A percentile compares a stretch with the other conserved stretches of the same genome.
These are phyloP conservation scores for Patiria pectinifera DNA, from an alignment of 53 echinoderm and acorn worm genomes.

Conservation along the genomic window DNA sequence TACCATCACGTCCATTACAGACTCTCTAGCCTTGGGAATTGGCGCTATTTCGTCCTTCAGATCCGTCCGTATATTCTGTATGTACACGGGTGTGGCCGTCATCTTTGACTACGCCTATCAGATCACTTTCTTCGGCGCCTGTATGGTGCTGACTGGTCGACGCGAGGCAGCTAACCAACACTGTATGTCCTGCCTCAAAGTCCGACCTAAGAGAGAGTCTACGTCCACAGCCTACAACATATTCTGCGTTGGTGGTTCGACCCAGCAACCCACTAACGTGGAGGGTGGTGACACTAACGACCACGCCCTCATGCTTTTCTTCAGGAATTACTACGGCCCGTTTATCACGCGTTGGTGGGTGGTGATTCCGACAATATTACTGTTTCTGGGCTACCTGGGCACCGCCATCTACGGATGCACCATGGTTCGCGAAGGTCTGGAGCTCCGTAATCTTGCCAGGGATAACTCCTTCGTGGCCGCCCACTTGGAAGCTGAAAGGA, in stretches of 20 bases:
- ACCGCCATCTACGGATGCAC: slow-evolving; percentile 63
- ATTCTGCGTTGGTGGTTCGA: slow-evolving; percentile 43
- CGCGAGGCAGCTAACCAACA: slow-evolving; percentile 66
- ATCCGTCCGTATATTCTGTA: slow-evolving; percentile 74
- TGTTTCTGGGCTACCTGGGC: slow-evolving; percentile 55
- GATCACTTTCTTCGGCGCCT: slow-evolving; percentile 82
- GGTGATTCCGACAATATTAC: slow-evolving; percentile 22
- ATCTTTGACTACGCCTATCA: slow-evolving; percentile 75
- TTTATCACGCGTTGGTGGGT: slow-evolving; percentile 43
- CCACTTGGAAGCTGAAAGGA: slow-evolving; percentile 23
- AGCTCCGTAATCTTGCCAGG: slow-evolving; percentile 56
- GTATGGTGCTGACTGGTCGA: slow-evolving; percentile 74
- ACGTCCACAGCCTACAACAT: slow-evolving; percentile 3
- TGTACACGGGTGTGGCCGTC: slow-evolving; percentile 72
- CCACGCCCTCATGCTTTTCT: slow-evolving; percentile 44
- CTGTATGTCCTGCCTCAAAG: slow-evolving; percentile 41
- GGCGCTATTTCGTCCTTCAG: slow-evolving; percentile 69
- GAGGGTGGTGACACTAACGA: background rate
- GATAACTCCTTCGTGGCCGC: slow-evolving; percentile 65
- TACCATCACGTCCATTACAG: slow-evolving; percentile 80
- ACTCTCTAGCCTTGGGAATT: slow-evolving; percentile 74
- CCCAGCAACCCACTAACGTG: slow-evolving; percentile 8
- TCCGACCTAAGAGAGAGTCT: slow-evolving; percentile 18
- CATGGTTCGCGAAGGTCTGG: slow-evolving; percentile 55
- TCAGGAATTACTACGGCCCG: slow-evolving; percentile 57